phyloP scores from a whole-genome alignment of 2,113 vertebrate genomes.

The Phrynosoma blainvillii region DNA sequence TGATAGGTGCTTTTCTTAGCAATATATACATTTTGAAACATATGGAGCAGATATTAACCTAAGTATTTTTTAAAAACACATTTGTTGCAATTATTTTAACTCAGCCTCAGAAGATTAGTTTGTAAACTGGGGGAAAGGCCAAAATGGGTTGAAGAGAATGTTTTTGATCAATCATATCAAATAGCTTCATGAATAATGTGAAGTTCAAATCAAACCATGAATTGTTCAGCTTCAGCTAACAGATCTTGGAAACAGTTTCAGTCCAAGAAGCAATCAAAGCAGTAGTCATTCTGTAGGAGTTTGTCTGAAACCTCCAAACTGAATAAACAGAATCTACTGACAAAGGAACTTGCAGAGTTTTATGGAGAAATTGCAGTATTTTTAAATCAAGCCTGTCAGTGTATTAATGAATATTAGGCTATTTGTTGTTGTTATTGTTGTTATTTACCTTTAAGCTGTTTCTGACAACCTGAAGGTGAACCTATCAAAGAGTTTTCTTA shows the following conservation, averaged over 20 bases:
- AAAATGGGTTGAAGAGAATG: slow-evolving; percentile 45
- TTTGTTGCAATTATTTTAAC: no score
- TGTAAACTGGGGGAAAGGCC: slow-evolving; percentile 36
- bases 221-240: slow-evolving; percentile 1
- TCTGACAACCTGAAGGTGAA: no score
- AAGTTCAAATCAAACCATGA: slow-evolving; percentile 44
- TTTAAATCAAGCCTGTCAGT: no score
- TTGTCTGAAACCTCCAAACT: no score
- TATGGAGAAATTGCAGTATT: no score
- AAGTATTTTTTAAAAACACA: slow-evolving; percentile 43
- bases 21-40: slow-evolving; percentile 3
- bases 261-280: background rate
- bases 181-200: slow-evolving; percentile 20
- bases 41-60: slow-evolving; percentile 28
- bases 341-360: no score
- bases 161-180: background rate
- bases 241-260: slow-evolving; percentile 8
- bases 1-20: slow-evolving; percentile 43
- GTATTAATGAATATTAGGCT: no score
- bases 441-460: no score
- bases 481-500: no score
- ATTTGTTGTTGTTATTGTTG: no score
- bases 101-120: slow-evolving; percentile 30
- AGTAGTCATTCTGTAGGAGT: no score
- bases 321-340: no score